A percentile compares a stretch with the other conserved stretches of the same genome.
Conservation (phyloP, 2,113 vertebrate genomes). For the Chloropsis hardwickii region DNA sequence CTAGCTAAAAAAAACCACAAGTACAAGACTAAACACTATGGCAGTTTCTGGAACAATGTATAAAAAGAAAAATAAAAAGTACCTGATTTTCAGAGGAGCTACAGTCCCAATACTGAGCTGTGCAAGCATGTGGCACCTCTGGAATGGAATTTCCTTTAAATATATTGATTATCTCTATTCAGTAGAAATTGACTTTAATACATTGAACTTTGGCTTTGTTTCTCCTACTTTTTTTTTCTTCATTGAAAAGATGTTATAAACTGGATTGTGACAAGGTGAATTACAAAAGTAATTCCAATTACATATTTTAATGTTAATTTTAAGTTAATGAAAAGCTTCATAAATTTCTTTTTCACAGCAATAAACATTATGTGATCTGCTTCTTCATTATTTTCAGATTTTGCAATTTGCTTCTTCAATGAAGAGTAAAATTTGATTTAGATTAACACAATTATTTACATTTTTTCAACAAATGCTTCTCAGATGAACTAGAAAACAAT, state of each 20-base stretch:
- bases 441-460: slow-evolving; percentile 44
- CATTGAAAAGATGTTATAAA: background rate
- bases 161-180: background rate
- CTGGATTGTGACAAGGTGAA: background rate
- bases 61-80: background rate
- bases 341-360: background rate
- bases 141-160: background rate
- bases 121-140: background rate
- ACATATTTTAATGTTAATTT: background rate
- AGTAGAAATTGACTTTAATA: background rate
- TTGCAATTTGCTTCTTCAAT: slow-evolving; percentile 35
- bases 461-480: slow-evolving; percentile 10
- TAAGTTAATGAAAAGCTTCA: background rate
- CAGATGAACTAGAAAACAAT: slow-evolving; percentile 2
- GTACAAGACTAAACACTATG: background rate
- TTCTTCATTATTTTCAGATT: background rate
- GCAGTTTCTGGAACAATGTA: background rate
- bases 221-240: background rate
- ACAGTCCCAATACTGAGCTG: background rate
- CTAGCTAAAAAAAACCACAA: background rate
- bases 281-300: background rate
- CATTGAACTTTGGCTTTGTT: background rate
- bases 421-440: slow-evolving; percentile 56
- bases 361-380: background rate
- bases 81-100: background rate